Evolutionary conservation across 2,797 vertebrate genomes (phyloP).

Genomic region (Mormyrus proboscirostris): DNA sequence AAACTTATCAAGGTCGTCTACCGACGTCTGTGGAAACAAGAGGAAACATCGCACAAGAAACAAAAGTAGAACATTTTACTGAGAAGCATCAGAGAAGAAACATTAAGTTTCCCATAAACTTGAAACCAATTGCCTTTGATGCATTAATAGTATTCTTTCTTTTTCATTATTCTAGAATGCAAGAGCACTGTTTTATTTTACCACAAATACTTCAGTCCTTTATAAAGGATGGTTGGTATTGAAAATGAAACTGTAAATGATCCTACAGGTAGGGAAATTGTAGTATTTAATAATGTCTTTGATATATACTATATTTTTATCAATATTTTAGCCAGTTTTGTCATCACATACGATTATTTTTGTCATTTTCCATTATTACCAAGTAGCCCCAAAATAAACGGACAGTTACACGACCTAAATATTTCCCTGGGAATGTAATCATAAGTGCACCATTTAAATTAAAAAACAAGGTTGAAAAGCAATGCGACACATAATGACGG

Average conservation of each 20-base stretch:
- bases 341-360: not conserved
- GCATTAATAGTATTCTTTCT: not conserved
- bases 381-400: not conserved
- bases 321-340: not conserved
- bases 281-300: not conserved
- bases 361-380: not conserved
- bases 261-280: not conserved
- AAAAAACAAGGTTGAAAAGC: not conserved
- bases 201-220: not conserved
- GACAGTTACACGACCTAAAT: not conserved
- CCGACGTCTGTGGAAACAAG: conserved; percentile 61
- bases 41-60: conserved; percentile 29
- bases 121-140: conserved; percentile 10
- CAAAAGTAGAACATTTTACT: not conserved
- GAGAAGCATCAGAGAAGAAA: not conserved
- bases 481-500: not conserved
- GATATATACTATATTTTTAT: not conserved
- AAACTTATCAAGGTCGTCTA: conserved; percentile 73
- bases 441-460: not conserved
- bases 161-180: not conserved
- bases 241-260: not conserved
- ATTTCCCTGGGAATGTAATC: not conserved
- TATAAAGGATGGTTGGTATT: not conserved
- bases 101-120: not conserved
- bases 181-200: not conserved